Evolutionary conservation across 1,140 invertebrate species (phyloP), one percentile per base, ranked within the genome.

Genomic region (Tetramorium parvispinum): DNA sequence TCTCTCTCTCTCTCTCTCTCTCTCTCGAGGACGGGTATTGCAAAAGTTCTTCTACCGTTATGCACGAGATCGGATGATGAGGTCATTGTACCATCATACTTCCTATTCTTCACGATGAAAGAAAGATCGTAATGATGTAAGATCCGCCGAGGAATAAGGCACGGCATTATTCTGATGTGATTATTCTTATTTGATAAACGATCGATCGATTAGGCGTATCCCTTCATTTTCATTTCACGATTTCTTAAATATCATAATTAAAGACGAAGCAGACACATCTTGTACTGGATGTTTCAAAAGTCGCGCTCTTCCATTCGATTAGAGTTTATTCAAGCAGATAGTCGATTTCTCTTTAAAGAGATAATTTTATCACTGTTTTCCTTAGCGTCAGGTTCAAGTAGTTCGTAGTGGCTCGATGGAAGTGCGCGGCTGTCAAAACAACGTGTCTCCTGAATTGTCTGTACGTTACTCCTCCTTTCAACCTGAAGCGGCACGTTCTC

Each of bases 11-110:
- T 32, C 32, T 32, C 32, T 32, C 32, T 32, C 32, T 32, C 32
- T 32, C 32, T 32, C 32, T 32, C 27, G 5, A 32, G 13, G 11
- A 46, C n/a, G 63, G 3, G 0, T 43, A 59, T 73, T 18, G 24
- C 16, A 87, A 89, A 89, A 87, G 78, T 79, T 21, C 6, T 21
- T 11, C 11, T 61, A 65, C 51, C 70, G 78, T 89, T 87, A 78
- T 73, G 85, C 71, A 78, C 73, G 76, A 49, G 51, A 51, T 68
- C n/a, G 59, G 5, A 51, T 24, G 24, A 21, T 32, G 59, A 57
- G 88, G 89, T 89, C 89, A 46, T 89, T 90, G 89, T 53, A 85
- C 85, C 57, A 57, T 43, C 51, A 27, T 75, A 63, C 61, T 5
- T 81, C 61, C 21, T 43, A 13, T 59, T 66, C 59, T 46, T 53